Base-by-base conservation (phyloP, 2,888 invertebrate species). In the Automeris io region DNA sequence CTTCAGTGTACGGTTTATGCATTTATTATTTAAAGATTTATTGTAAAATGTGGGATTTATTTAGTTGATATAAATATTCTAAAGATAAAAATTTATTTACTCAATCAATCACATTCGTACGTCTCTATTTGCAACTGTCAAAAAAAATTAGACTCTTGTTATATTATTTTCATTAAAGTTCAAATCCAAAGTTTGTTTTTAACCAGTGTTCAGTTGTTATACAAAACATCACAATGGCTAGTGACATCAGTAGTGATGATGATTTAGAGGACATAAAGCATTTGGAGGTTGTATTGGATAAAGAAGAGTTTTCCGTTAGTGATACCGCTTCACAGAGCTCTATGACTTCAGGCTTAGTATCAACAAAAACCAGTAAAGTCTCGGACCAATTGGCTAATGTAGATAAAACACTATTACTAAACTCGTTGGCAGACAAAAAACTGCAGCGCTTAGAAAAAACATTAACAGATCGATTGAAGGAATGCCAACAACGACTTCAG, bases 371-470 rank as follows among this genome's bases (percentile, higher is more conserved):
- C n/a, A 38, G 40, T 3, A 40, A 43, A 7, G 47, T 46, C 18
- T n/a, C 37, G 1, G 40, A 49, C 18, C 57, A 66, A 22, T 47
- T 54, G 22, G 43, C 57, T 5, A 61, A 57, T 44, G 61, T 76
- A 25, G 65, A 74, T 29, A 45, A 54, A 1, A 69, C 77, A 3
- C 45, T 87, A 26, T 57, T 70, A 1, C 47, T 77, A 0, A 89
- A 88, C 52, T 76, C 70, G 52, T 46, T 72, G 37, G 59, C 74
- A 25, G 74, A 79, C 8, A 70, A 75, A 29, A 70, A 70, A 38
- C 47, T 85, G 6, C 41, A 47, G 7, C 50, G 55, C n/a, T 57
- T 85, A 1, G 79, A 80, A 49, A 62, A 56, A 26, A 54, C 72
- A 19, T 54, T 87, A 3, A 45, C 49, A 0, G 24, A 37, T 1